Evolutionary conservation across 1,140 invertebrate genomes (phyloP).

Genomic region (Cyclina sinensis): DNA sequence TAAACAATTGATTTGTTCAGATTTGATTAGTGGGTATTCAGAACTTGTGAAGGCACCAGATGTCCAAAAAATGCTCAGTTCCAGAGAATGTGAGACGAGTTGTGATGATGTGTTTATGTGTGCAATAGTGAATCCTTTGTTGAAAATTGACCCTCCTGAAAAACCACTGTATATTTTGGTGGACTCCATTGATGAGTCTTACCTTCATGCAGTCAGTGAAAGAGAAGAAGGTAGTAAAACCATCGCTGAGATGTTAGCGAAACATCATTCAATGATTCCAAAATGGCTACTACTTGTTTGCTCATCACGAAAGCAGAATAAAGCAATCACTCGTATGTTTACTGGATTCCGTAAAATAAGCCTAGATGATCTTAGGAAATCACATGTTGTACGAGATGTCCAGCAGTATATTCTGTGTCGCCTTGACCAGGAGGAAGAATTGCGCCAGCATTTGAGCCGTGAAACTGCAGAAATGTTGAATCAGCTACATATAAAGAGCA

Average conservation of each 20-base stretch:
- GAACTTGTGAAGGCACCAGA: conserved; percentile 76
- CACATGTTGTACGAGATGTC: conserved; percentile 94
- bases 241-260: conserved; percentile 94
- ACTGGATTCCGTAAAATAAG: conserved; percentile 97
- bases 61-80: conserved; percentile 76
- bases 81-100: conserved; percentile 86
- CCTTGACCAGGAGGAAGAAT: conserved; percentile 90
- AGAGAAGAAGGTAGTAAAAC: conserved; percentile 88
- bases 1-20: conserved; percentile 91
- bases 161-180: conserved; percentile 94
- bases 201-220: conserved; percentile 79
- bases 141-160: conserved; percentile 93
- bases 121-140: conserved; percentile 92
- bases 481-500: conserved; percentile 98
- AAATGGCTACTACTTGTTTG: conserved; percentile 97
- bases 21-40: conserved; percentile 89
- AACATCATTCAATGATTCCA: conserved; percentile 97
- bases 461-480: conserved; percentile 98
- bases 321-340: conserved; percentile 95
- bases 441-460: conserved; percentile 92
- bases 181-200: conserved; percentile 96
- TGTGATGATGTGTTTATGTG: conserved; percentile 97
- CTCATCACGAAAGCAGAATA: conserved; percentile 93
- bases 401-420: conserved; percentile 97
- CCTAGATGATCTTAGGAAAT: conserved; percentile 95